These are phyloP conservation scores for Sphenopsis melanotis DNA, from an alignment of 2,797 vertebrate species.

Conservation along the genomic window DNA sequence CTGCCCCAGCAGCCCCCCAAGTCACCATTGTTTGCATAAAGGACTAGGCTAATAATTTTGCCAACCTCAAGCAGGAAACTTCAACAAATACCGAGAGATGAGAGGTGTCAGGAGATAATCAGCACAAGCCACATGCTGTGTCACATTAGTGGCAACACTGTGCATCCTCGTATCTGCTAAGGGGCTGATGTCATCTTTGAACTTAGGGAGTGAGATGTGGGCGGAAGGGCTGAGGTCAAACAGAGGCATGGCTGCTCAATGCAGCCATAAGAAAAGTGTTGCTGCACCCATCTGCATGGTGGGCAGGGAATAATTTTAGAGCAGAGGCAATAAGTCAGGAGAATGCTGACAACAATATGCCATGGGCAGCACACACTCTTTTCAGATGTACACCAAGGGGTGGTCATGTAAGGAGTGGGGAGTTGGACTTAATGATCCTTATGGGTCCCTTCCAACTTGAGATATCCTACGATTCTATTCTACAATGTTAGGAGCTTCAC, in stretches of 20 bases:
- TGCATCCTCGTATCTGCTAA: background rate
- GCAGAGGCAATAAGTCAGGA: background rate
- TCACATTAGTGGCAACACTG: fast-evolving
- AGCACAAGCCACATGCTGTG: background rate
- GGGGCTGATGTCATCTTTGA: background rate
- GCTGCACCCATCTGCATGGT: background rate
- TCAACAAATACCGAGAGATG: background rate
- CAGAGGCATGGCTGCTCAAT: background rate
- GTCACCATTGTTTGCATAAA: background rate
- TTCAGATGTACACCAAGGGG: background rate
- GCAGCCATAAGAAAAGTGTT: constrained; percentile 24
- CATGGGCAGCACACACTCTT: background rate
- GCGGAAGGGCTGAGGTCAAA: background rate
- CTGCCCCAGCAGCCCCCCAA: background rate
- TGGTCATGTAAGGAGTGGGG: background rate
- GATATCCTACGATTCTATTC: background rate
- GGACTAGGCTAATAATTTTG: background rate
- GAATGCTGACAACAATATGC: background rate
- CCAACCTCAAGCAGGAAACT: background rate
- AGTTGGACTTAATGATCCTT: background rate
- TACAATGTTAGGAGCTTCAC: background rate
- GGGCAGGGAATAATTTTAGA: constrained; percentile 8
- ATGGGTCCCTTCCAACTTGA: background rate
- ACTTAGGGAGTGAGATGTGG: background rate
- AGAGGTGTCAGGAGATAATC: background rate